Evolutionary conservation across 2,113 vertebrate genomes (phyloP).

Genomic region (Solea solea): DNA sequence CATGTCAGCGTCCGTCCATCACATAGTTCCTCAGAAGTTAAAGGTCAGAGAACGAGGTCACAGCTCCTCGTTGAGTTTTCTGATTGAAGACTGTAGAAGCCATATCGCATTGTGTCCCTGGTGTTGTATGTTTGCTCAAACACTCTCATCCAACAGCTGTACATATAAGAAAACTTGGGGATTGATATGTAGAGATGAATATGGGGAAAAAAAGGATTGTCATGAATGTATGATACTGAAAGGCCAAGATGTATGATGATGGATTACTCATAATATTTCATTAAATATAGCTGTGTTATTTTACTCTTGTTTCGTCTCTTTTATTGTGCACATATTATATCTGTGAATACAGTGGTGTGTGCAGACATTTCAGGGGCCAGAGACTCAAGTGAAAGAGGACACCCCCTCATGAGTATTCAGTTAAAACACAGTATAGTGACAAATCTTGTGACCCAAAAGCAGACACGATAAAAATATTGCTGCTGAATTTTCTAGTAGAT

Average conservation of each 20-base stretch:
- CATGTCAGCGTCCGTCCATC: slow-evolving; percentile 26
- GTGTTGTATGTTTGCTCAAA: slow-evolving; percentile 60
- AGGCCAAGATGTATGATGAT: slow-evolving; percentile 72
- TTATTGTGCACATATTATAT: slow-evolving; percentile 12
- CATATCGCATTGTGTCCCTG: slow-evolving; percentile 61
- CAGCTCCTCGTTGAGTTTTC: slow-evolving; percentile 24
- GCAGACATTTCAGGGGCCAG: no score
- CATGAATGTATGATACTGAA: slow-evolving; percentile 74
- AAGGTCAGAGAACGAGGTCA: slow-evolving; percentile 41
- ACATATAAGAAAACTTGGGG: slow-evolving; percentile 63
- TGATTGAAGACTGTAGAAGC: slow-evolving; percentile 67
- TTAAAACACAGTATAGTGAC: no score
- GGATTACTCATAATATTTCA: slow-evolving; percentile 72
- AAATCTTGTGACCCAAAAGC: no score
- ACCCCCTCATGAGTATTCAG: no score
- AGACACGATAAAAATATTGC: no score
- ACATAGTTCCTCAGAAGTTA: slow-evolving; percentile 23
- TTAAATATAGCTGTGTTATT: slow-evolving; percentile 82
- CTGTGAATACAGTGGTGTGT: no score
- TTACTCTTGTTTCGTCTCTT: slow-evolving; percentile 45
- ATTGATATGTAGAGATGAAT: slow-evolving; percentile 14
- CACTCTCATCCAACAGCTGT: slow-evolving; percentile 58
- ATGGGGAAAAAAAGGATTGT: slow-evolving; percentile 46
- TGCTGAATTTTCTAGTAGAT: no score
- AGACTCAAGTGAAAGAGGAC: no score